phyloP scores from a whole-genome alignment of 1,140 invertebrate species.

The Drosophila jambulina region DNA sequence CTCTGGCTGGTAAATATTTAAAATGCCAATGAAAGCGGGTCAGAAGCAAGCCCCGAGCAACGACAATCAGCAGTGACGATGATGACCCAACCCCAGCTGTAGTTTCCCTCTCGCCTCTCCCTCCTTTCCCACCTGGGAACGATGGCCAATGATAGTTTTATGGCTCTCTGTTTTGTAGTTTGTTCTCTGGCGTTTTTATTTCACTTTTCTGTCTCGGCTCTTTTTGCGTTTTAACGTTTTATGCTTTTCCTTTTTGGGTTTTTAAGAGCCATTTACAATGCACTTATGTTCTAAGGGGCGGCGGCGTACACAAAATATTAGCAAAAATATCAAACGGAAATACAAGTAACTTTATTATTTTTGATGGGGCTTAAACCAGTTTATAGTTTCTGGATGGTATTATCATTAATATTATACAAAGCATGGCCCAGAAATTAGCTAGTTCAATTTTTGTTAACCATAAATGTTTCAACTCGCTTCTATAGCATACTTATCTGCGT shows the following conservation, averaged over 20 bases:
- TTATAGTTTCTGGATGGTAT: constrained; percentile 2
- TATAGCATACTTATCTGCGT: constrained; percentile 26
- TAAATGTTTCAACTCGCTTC: constrained; percentile 9
- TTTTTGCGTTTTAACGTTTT: constrained; percentile 16
- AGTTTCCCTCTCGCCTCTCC: background rate
- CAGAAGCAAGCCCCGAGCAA: constrained; percentile 8
- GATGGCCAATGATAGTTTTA: constrained; percentile 40
- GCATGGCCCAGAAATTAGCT: constrained; percentile 12
- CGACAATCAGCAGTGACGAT: constrained; percentile 30
- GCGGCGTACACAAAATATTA: constrained; percentile 31
- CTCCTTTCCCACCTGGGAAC: constrained; percentile 27
- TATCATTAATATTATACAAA: constrained; percentile 11
- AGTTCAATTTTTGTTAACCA: constrained; percentile 12
- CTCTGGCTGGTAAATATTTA: constrained; percentile 70
- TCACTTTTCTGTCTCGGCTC: constrained; percentile 30
- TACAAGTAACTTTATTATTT: constrained; percentile 8
- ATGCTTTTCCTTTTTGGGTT: background rate
- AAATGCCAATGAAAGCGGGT: constrained; percentile 51
- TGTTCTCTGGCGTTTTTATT: constrained; percentile 42
- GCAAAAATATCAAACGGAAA: constrained; percentile 43
- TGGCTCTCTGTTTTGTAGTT: constrained; percentile 24
- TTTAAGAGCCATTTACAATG: constrained; percentile 30
- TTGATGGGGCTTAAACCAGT: background rate
- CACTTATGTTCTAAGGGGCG: constrained; percentile 33
- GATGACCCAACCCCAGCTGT: constrained; percentile 12